phyloP scores from a whole-genome alignment of 2,797 vertebrate species.

The Myripristis jacobus region DNA sequence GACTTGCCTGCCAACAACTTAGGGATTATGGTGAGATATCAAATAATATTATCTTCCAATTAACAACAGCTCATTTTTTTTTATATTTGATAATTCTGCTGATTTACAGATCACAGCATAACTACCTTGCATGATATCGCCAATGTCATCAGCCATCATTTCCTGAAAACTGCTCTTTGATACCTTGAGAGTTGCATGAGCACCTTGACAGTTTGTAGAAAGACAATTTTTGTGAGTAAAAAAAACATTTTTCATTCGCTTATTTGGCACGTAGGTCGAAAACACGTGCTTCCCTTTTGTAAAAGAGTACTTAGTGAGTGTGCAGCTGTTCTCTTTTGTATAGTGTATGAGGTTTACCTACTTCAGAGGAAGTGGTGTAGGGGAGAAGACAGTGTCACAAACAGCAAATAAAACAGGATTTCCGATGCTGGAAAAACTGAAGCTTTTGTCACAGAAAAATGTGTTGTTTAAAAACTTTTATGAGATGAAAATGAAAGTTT shows the following conservation, averaged over 20 bases:
- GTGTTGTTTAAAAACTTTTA: conserved; percentile 28
- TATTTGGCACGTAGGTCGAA: conserved; percentile 28
- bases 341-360: conserved; percentile 74
- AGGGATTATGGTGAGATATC: conserved; percentile 32
- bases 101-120: conserved; percentile 15
- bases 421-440: conserved; percentile 79
- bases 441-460: conserved; percentile 10
- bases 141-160: conserved; percentile 28
- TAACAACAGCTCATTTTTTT: conserved; percentile 17
- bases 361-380: conserved; percentile 82
- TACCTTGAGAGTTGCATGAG: conserved; percentile 44
- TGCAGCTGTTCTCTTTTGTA: conserved; percentile 71
- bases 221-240: too few relatives aligned
- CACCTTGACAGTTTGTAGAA: neutral
- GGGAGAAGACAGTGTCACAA: conserved; percentile 65
- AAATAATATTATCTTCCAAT: conserved; percentile 29
- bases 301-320: conserved; percentile 57
- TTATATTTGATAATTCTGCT: conserved; percentile 8
- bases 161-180: conserved; percentile 68
- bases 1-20: conserved; percentile 28
- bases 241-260: conserved; percentile 20
- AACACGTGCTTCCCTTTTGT: conserved; percentile 49
- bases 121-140: conserved; percentile 35
- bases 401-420: conserved; percentile 81
- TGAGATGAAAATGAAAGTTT: conserved; percentile 36